These are phyloP conservation scores for Thera britannica DNA, from an alignment of 2,888 invertebrate species.

Conservation along the genomic window DNA sequence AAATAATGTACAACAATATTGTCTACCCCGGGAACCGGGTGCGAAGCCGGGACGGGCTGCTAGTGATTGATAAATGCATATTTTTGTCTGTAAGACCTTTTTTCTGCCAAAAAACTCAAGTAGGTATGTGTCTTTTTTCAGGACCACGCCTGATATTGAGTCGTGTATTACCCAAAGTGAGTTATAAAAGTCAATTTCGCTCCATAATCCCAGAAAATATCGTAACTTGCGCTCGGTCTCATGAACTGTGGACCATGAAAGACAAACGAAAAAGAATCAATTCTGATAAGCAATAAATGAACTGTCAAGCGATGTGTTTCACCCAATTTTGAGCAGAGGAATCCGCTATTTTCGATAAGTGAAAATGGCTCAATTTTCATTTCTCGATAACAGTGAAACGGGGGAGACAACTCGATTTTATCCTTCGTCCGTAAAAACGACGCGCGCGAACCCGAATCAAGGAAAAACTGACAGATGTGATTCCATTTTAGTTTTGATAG, in stretches of 20 bases:
- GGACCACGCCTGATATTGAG: too few relatives aligned
- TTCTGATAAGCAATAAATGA: slow-evolving; percentile 20
- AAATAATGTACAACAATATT: too few relatives aligned
- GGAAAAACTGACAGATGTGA: slow-evolving; percentile 34
- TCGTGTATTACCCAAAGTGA: not conserved
- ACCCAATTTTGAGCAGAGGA: slow-evolving; percentile 10
- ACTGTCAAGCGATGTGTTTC: slow-evolving; percentile 24
- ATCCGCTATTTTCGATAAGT: slow-evolving; percentile 27
- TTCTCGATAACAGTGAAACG: slow-evolving; percentile 31
- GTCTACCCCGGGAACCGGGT: too few relatives aligned
- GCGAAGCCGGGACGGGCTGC: too few relatives aligned
- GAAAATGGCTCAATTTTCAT: slow-evolving; percentile 34
- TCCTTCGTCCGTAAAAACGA: slow-evolving; percentile 29
- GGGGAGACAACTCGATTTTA: slow-evolving; percentile 29
- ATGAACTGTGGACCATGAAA: not conserved
- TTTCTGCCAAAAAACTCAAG: too few relatives aligned
- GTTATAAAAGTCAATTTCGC: not conserved
- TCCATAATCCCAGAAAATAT: not conserved
- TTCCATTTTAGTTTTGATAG: slow-evolving; percentile 11
- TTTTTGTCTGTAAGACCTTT: too few relatives aligned
- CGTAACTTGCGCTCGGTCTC: not conserved
- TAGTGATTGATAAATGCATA: too few relatives aligned
- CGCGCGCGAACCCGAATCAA: slow-evolving; percentile 34
- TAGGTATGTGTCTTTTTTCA: too few relatives aligned
- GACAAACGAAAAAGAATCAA: slow-evolving; percentile 20